These are phyloP conservation scores for Megaleporinus macrocephalus DNA, from an alignment of 2,113 vertebrate genomes.

Conservation along the genomic window DNA sequence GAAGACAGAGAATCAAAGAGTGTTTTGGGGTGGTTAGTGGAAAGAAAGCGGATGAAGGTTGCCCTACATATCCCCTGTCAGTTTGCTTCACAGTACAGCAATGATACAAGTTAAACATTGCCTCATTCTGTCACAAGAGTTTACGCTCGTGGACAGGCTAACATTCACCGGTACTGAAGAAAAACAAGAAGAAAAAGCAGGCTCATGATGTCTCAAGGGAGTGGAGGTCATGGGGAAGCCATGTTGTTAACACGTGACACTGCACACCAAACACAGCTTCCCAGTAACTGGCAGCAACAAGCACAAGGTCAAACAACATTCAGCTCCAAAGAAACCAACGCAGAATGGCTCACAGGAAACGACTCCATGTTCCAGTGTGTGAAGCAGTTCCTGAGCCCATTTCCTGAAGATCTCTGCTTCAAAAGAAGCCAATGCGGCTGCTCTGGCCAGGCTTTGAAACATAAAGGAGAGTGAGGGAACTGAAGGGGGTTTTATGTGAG, in stretches of 20 bases:
- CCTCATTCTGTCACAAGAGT: slow-evolving; percentile 42
- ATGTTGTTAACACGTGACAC: background rate
- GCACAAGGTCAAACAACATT: background rate
- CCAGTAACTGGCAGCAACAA: background rate
- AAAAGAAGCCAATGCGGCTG: background rate
- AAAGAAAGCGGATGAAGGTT: slow-evolving; percentile 1
- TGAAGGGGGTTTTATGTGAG: background rate
- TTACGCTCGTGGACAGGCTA: slow-evolving; percentile 13
- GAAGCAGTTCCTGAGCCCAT: background rate
- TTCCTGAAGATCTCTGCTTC: background rate
- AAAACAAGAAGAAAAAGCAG: background rate
- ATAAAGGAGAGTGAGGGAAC: background rate
- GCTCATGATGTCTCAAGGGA: background rate
- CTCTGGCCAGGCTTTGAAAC: background rate
- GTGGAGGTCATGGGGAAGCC: slow-evolving; percentile 16
- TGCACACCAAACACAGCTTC: background rate
- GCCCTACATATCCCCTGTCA: slow-evolving; percentile 36
- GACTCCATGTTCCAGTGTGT: background rate
- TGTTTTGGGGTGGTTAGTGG: slow-evolving; percentile 32
- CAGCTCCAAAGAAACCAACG: background rate
- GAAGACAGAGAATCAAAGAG: slow-evolving; percentile 29
- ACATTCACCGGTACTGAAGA: slow-evolving; percentile 6
- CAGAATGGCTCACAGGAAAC: background rate
- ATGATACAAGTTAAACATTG: slow-evolving; percentile 33
- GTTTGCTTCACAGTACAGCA: slow-evolving; percentile 14